Conservation (phyloP, 2,113 vertebrate species). For the Phasianus colchicus region DNA sequence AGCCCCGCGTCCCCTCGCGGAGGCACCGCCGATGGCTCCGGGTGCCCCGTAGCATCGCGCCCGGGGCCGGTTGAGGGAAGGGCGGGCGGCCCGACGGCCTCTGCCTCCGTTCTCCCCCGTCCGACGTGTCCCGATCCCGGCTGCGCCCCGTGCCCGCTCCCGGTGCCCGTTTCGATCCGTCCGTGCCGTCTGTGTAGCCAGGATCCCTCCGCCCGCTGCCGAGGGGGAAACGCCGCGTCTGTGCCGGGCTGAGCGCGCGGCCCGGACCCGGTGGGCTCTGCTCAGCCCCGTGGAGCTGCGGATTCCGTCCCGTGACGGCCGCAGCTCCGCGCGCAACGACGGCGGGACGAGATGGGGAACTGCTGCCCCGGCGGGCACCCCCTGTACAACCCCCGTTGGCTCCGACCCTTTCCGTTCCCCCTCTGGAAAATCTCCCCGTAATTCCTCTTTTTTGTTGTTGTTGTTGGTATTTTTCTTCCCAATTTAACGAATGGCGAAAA, state of each 20-base stretch:
- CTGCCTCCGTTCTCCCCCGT: too few species aligned
- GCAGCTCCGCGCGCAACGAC: not conserved
- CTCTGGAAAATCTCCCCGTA: not conserved
- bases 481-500: not conserved
- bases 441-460: not conserved
- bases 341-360: not conserved
- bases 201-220: not conserved
- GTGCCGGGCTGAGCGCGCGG: too few species aligned
- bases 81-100: not conserved
- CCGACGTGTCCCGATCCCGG: too few species aligned
- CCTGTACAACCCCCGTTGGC: not conserved
- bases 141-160: too few species aligned
- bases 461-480: not conserved
- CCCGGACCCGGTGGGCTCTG: not conserved
- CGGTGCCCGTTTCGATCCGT: fast-evolving
- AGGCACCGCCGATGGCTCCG: not conserved
- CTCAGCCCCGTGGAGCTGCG: too few species aligned
- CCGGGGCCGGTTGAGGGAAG: not conserved
- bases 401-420: fast-evolving
- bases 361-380: fast-evolving
- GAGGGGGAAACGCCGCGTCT: too few species aligned
- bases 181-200: not conserved
- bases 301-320: not conserved
- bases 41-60: not conserved
- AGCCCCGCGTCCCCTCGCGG: not conserved